Conservation (phyloP, 2,888 invertebrate genomes). For the Heliconius cydno region DNA sequence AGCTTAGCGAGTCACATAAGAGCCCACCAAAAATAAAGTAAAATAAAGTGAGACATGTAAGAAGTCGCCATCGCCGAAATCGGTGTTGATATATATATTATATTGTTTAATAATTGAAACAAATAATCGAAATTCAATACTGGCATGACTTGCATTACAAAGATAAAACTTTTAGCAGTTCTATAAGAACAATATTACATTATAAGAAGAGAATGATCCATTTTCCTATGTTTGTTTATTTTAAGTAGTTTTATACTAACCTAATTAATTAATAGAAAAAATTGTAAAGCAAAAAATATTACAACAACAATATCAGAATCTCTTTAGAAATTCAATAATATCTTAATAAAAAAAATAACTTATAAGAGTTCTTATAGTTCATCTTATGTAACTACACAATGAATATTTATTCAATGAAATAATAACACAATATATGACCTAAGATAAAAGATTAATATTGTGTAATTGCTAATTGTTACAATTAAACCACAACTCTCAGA, state of each 20-base stretch:
- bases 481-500: slow-evolving; percentile 18
- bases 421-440: slow-evolving; percentile 13
- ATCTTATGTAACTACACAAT: slow-evolving; percentile 11
- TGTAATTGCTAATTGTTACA: slow-evolving; percentile 9
- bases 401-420: slow-evolving; percentile 8
- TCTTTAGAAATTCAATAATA: background rate
- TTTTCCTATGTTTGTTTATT: too few relatives aligned
- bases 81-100: too few relatives aligned
- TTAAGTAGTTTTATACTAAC: too few relatives aligned
- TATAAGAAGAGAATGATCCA: background rate
- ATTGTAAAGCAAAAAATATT: background rate
- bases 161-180: background rate
- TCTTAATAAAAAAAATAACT: background rate
- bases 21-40: too few relatives aligned
- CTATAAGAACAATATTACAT: background rate
- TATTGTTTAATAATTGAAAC: background rate
- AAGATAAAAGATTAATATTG: slow-evolving; percentile 24
- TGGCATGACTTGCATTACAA: background rate
- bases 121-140: background rate
- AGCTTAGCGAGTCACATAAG: too few relatives aligned
- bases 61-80: too few relatives aligned
- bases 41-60: too few relatives aligned
- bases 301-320: background rate
- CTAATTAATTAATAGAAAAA: too few relatives aligned
- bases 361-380: background rate